phyloP scores from a whole-genome alignment of 64 coral and sea anemone species.

The Montipora capricornis region DNA sequence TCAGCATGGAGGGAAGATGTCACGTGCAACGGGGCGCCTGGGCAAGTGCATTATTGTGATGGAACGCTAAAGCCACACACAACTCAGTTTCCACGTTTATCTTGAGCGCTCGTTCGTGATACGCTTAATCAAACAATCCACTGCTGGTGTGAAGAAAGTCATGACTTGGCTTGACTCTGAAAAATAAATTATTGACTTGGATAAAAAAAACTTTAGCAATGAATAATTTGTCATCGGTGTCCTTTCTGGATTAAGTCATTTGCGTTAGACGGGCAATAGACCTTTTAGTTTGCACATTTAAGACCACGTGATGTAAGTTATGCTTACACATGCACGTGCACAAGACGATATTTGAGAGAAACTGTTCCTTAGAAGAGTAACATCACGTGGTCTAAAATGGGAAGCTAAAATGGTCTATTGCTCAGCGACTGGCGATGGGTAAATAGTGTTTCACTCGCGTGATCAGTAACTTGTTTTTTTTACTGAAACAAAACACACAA shows the following conservation, averaged over 20 bases:
- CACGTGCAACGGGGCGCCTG: background rate
- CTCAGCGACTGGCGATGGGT: too few relatives aligned
- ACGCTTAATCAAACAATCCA: background rate
- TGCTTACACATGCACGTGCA: too few relatives aligned
- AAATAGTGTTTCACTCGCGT: too few relatives aligned
- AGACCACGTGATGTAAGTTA: too few relatives aligned
- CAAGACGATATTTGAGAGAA: too few relatives aligned
- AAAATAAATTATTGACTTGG: background rate
- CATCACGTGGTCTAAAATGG: too few relatives aligned
- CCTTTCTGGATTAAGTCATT: background rate
- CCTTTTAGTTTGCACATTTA: too few relatives aligned
- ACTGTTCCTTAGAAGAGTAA: too few relatives aligned
- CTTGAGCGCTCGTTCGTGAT: background rate
- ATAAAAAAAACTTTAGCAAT: background rate
- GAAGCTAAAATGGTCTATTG: too few relatives aligned
- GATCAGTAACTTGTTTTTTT: too few relatives aligned
- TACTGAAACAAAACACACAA: too few relatives aligned
- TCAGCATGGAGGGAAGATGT: background rate
- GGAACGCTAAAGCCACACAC: background rate
- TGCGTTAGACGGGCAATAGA: too few relatives aligned
- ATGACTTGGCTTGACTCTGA: constrained; percentile 5
- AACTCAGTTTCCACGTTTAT: background rate
- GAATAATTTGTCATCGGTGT: background rate
- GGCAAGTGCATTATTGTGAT: background rate
- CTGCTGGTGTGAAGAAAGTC: constrained; percentile 37